Base-by-base conservation (phyloP, 2,888 invertebrate genomes). In the Rotaria socialis region DNA sequence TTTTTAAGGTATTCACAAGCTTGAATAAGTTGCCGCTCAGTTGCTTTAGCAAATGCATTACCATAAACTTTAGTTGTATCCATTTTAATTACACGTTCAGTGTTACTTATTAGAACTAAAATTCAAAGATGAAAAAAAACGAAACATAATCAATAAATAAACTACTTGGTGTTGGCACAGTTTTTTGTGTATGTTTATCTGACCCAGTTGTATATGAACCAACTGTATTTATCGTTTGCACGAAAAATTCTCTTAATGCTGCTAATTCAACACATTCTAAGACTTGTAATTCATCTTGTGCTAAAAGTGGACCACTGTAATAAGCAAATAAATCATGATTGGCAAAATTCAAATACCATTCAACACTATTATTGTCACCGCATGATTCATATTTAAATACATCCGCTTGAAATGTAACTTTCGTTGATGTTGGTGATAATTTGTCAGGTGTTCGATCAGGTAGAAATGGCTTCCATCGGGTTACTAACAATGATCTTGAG, bases 271-370 rank as follows among this genome's bases (percentile, higher is more conserved):
- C 11, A 47, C 80, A 80, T 80, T 80, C 80, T 43, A 80, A 47
- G 10, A 80, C 80, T 80, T 80, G 80, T 80, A 80, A 80, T 47
- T 80, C 80, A 47, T 80, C 80, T 47, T 80, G 80, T 19, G 80
- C 80, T 43, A 80, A 47, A n/a, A 80, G n/a, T n/a, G 47, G 47
- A 1, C 47, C n/a, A 47, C 80, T 24, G 19, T 80, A 80, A 47
- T 47, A 80, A 14, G n/a, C 43, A 80, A 80, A 80, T 80, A 80
- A 35, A 80, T 80, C 80, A 80, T 47, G n/a, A 80, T 80, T 47
- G 0, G 80, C 80, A 80, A 80, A 80, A 80, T 80, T 80, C 14
- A 80, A 47, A 80, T 80, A 47, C 80, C 80, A 80, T 80, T 80
- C 80, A n/a, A 80, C 47, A 4, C 47, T 80, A 4, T 22, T 14